Percentiles rank a stretch among this genome's conserved stretches.
These are phyloP conservation scores for Coranthus polyacanthus DNA, from an alignment of 2,797 vertebrate genomes.

Conservation along the genomic window DNA sequence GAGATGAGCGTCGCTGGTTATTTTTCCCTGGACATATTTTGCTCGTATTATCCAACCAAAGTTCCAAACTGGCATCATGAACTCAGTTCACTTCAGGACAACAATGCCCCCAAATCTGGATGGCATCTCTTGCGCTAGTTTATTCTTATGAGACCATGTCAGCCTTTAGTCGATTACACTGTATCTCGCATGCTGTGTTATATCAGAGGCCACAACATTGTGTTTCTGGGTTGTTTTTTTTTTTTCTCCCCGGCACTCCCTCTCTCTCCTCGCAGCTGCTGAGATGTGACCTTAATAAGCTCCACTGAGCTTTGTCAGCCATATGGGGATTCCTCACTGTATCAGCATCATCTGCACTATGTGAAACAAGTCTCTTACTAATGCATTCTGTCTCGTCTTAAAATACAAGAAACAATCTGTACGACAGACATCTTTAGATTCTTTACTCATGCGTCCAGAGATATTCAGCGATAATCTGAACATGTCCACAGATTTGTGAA, in stretches of 20 bases:
- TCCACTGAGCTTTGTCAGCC: constrained; percentile 61
- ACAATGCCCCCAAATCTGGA: constrained; percentile 12
- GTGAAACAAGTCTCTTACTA: constrained; percentile 10
- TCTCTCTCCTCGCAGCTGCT: constrained; percentile 48
- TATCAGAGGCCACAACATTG: constrained; percentile 7
- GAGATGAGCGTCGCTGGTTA: background rate
- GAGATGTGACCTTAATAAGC: constrained; percentile 68
- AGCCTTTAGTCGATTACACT: background rate
- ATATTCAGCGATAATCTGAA: background rate
- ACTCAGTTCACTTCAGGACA: constrained; percentile 13
- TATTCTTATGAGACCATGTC: background rate
- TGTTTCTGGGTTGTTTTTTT: background rate
- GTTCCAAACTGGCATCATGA: background rate
- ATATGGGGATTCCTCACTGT: constrained; percentile 41
- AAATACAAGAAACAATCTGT: constrained; percentile 3
- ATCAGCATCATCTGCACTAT: constrained; percentile 28
- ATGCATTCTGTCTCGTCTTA: constrained; percentile 23
- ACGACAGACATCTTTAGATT: background rate
- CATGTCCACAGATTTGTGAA: constrained; percentile 2
- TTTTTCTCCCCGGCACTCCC: background rate
- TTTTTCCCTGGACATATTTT: background rate
- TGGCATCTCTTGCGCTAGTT: background rate
- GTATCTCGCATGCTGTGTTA: background rate
- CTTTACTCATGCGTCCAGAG: background rate
- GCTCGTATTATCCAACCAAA: background rate